Percentiles rank a stretch among this genome's conserved stretches.
Conservation (phyloP, 2,888 invertebrate genomes). For the Subacronicta megacephala region DNA sequence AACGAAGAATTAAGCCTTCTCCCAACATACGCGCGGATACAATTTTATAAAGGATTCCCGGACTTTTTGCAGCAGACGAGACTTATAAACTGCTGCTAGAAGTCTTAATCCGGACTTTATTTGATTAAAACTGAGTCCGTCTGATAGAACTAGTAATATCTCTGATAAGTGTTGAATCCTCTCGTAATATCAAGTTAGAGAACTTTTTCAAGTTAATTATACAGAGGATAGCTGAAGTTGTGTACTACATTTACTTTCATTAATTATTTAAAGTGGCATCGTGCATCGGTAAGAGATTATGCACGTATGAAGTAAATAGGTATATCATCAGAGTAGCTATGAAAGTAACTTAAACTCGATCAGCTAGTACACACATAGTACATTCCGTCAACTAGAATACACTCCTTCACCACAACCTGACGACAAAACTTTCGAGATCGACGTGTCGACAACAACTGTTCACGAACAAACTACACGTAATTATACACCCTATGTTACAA, state of each 20-base stretch:
- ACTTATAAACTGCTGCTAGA: slow-evolving; percentile 27
- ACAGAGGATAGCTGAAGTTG: neutral
- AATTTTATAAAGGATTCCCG: slow-evolving; percentile 38
- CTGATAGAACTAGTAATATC: slow-evolving; percentile 24
- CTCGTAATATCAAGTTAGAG: neutral
- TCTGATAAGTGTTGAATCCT: slow-evolving; percentile 12
- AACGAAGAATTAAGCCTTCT: slow-evolving; percentile 69
- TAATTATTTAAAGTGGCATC: too few relatives aligned
- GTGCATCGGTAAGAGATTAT: slow-evolving; percentile 1
- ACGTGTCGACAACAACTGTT: slow-evolving; percentile 77
- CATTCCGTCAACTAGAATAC: slow-evolving; percentile 71
- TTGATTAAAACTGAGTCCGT: slow-evolving; percentile 23
- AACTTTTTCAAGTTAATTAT: slow-evolving; percentile 3
- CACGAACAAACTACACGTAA: slow-evolving; percentile 63
- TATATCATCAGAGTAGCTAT: slow-evolving; percentile 45
- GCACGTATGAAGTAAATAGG: neutral
- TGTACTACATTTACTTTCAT: neutral
- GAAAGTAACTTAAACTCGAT: slow-evolving; percentile 63
- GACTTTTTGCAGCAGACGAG: slow-evolving; percentile 21
- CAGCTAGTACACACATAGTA: slow-evolving; percentile 62
- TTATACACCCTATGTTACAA: slow-evolving; percentile 64
- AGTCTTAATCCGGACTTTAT: slow-evolving; percentile 35
- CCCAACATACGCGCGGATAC: slow-evolving; percentile 37
- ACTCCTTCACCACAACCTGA: slow-evolving; percentile 75
- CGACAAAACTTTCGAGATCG: slow-evolving; percentile 73